Base-by-base conservation (phyloP, 30 jellyfish, hydroid and myxozoan genomes). In the Aurelia aurita complex sp. Pacific region DNA sequence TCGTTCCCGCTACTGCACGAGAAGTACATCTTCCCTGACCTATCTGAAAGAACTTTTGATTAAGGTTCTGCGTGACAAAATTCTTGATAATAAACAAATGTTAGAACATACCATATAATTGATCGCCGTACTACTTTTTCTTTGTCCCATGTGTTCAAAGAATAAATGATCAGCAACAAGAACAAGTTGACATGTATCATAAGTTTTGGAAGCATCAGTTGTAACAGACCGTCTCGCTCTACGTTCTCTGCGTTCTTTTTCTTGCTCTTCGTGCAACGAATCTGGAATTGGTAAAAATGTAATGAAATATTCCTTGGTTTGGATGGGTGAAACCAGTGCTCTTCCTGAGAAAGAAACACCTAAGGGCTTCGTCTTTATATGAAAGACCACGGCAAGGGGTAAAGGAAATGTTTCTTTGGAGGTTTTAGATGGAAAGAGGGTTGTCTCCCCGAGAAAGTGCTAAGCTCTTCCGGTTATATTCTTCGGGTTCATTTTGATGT, bases 91-190 rank as follows among this genome's bases (percentile, higher is more conserved):
- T 46, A 9, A 4, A 46, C 14, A 7, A 46, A 46, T 9, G 0
- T 46, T 46, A 10, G 23, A 35, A 69, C 87, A 71, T 78, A 92
- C 89, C 97, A 92, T 92, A 50, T 92, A 92, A 66, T 88, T 92
- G 71, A 92, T 86, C 2, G 98, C 93, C 1, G 82, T 76, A 14
- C 92, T 69, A 18, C 67, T 73, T 54, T 79, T 77, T 14, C 93
- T 92, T 74, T 77, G 91, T 60, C 97, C 97, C 96, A 92, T 92
- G 68, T 88, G 84, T 69, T 76, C 80, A 67, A 74, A 87, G 83
- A 92, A 92, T 59, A 55, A 51, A 80, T 92, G 82, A 72, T 92
- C 98, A 57, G 96, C 97, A 7, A 92, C 98, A 16, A 92, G 94
- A 1, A 86, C 90, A 8, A 92, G 66, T n/a, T 43, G 83, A 54